These are phyloP conservation scores for Microcebus jonahi DNA, from an alignment of 2,113 vertebrate genomes.

Conservation along the genomic window DNA sequence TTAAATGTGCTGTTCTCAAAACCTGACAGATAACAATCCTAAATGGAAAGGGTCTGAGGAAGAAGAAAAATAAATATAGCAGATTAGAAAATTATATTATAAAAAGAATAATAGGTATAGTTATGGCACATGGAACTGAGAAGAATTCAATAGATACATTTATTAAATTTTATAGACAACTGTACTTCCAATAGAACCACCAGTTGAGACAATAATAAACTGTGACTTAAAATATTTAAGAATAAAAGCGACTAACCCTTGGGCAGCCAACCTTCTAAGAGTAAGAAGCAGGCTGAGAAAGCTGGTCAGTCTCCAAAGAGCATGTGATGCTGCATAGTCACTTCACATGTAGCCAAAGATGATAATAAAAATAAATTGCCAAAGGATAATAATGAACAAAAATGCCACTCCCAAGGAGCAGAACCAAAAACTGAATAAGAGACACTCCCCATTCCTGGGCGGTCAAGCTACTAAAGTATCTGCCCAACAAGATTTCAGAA, in stretches of 20 bases:
- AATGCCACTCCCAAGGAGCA: background rate
- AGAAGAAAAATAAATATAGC: background rate
- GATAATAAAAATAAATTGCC: background rate
- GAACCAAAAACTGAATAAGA: background rate
- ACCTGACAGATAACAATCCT: background rate
- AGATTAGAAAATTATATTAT: constrained; percentile 9
- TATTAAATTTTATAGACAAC: background rate
- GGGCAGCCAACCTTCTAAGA: background rate
- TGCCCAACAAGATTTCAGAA: background rate
- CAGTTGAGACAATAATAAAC: background rate
- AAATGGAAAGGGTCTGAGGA: background rate
- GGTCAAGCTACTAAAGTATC: background rate
- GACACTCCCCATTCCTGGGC: background rate
- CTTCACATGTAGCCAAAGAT: background rate
- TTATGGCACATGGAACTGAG: background rate
- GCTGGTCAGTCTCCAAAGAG: background rate
- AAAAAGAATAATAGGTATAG: background rate
- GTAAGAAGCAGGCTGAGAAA: background rate
- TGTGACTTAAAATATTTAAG: background rate
- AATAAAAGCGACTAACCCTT: background rate
- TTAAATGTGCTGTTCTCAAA: background rate
- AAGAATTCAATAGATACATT: background rate
- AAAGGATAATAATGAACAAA: background rate
- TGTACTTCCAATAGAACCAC: background rate
- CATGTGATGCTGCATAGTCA: too few relatives aligned